These are phyloP conservation scores for Nomada ferruginata DNA, from an alignment of 2,888 invertebrate genomes.

Conservation along the genomic window DNA sequence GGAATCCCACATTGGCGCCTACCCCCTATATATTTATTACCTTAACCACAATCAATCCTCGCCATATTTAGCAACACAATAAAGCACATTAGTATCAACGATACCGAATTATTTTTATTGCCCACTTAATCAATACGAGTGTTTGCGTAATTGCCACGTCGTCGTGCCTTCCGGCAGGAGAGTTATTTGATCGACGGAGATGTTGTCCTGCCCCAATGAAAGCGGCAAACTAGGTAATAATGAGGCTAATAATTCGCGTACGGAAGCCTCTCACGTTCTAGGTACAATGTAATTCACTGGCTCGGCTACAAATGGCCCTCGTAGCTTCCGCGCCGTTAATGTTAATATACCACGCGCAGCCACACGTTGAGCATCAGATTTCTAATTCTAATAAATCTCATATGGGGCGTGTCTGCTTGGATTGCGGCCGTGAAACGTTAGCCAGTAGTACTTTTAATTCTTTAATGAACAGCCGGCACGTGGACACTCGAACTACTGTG, in stretches of 20 bases:
- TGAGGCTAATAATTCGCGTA: conserved; percentile 77
- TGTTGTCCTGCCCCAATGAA: conserved; percentile 39
- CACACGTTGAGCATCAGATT: conserved; percentile 75
- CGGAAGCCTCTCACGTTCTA: conserved; percentile 79
- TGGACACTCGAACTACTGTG: conserved; percentile 44
- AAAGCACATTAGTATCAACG: no score
- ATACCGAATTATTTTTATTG: background rate
- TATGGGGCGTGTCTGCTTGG: conserved; percentile 70
- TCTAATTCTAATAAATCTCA: conserved; percentile 81
- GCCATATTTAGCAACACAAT: no score
- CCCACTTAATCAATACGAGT: no score
- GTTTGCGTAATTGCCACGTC: background rate
- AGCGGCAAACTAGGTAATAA: conserved; percentile 70
- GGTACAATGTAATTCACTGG: conserved; percentile 72
- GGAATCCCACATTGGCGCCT: no score
- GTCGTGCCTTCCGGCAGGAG: background rate
- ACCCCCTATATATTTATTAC: no score
- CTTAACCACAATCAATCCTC: no score
- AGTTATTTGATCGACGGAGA: conserved; percentile 32
- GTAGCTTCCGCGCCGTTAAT: conserved; percentile 75
- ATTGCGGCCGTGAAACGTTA: conserved; percentile 61
- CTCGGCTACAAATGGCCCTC: conserved; percentile 76
- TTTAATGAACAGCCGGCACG: conserved; percentile 68
- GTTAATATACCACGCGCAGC: conserved; percentile 78
- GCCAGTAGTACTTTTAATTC: conserved; percentile 67